phyloP scores from a whole-genome alignment of 2,888 invertebrate genomes.

The Dicyrtoma fusca region DNA sequence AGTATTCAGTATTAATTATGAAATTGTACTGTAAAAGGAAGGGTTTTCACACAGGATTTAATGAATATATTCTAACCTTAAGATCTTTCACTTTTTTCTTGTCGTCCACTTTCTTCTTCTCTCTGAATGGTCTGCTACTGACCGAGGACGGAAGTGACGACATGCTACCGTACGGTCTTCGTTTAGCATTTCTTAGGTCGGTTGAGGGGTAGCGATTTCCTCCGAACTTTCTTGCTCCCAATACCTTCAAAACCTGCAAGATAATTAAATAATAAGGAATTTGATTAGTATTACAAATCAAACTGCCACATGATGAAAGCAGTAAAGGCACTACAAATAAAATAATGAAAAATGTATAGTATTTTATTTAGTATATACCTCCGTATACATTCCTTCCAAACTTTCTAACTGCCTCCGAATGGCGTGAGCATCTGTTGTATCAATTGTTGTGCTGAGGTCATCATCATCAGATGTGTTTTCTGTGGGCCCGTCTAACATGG shows the following conservation, averaged over 20 bases:
- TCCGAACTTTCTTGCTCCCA: conserved; percentile 66
- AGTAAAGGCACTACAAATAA: background rate
- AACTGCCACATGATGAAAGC: background rate
- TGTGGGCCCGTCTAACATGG: conserved; percentile 71
- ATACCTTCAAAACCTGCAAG: conserved; percentile 65
- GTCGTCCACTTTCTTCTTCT: conserved; percentile 70
- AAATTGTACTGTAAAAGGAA: background rate
- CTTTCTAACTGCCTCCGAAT: conserved; percentile 80
- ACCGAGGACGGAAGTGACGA: conserved; percentile 82
- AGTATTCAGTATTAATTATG: background rate
- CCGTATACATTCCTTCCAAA: conserved; percentile 83
- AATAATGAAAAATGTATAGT: background rate
- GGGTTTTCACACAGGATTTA: too few relatives aligned
- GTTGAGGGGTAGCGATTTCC: conserved; percentile 62
- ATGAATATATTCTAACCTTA: conserved; percentile 62
- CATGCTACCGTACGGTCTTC: conserved; percentile 75
- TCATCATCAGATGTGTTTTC: conserved; percentile 67
- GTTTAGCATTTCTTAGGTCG: conserved; percentile 64
- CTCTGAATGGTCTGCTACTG: conserved; percentile 75
- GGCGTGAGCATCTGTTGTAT: conserved; percentile 71
- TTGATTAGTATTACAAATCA: background rate
- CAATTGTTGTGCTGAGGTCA: conserved; percentile 68
- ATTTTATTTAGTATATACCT: conserved; percentile 66
- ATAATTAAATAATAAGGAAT: conserved; percentile 18
- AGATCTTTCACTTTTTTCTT: conserved; percentile 74